A percentile compares a stretch with the other conserved stretches of the same genome.
Conservation (phyloP, 2,113 vertebrate genomes). For the Rhea americana region DNA sequence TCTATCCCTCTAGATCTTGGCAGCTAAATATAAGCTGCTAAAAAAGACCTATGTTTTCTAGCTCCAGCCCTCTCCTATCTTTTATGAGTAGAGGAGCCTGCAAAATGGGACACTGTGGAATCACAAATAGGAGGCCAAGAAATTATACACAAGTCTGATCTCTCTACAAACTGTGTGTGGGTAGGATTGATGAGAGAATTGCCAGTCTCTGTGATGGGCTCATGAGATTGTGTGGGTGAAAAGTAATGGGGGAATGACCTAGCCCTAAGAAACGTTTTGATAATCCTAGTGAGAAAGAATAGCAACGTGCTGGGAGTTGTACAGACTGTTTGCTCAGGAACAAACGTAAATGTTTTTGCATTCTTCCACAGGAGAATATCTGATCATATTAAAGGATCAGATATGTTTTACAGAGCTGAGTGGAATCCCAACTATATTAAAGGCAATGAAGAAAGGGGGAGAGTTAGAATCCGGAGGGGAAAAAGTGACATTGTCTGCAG, state of each 20-base stretch:
- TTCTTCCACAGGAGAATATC: background rate
- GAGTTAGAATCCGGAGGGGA: background rate
- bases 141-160: background rate
- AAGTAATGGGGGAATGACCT: background rate
- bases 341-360: background rate
- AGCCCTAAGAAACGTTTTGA: background rate
- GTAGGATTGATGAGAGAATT: background rate
- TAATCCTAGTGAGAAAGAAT: background rate
- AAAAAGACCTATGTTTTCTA: background rate
- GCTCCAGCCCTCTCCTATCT: background rate
- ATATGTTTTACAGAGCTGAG: background rate
- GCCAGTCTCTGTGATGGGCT: background rate
- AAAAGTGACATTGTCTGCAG: background rate
- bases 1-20: background rate
- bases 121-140: background rate
- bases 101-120: rapidly evolving
- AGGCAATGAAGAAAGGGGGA: background rate
- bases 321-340: background rate
- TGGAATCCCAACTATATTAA: background rate
- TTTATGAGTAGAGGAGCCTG: background rate
- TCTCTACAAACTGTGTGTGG: background rate
- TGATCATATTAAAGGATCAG: background rate
- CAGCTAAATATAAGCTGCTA: background rate
- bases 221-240: background rate
- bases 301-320: background rate